These are phyloP conservation scores for Hyla sarda DNA, from an alignment of 2,113 vertebrate genomes.

Conservation along the genomic window DNA sequence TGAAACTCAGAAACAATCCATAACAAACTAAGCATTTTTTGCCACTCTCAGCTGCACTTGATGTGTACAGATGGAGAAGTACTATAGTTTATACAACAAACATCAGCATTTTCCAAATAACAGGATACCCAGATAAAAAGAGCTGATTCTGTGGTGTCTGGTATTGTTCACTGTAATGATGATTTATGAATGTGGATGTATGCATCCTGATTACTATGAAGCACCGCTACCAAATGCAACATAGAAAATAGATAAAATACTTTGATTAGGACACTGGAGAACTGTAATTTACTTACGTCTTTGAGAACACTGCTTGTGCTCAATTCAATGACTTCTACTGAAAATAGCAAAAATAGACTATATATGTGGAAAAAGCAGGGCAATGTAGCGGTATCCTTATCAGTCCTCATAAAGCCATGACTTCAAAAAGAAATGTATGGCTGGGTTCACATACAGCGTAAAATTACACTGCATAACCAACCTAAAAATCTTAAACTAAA, in stretches of 20 bases:
- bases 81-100: constrained; percentile 37
- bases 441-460: no score
- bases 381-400: constrained; percentile 8
- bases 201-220: constrained; percentile 51
- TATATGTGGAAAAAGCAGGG: neutral
- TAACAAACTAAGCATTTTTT: neutral
- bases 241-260: constrained; percentile 58
- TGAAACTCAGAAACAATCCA: neutral
- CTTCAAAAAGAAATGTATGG: neutral
- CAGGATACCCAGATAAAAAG: constrained; percentile 48
- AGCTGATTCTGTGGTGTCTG: constrained; percentile 53
- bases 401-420: neutral
- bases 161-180: constrained; percentile 53
- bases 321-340: constrained; percentile 16
- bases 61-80: constrained; percentile 52
- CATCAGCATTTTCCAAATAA: constrained; percentile 59
- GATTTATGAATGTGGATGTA: constrained; percentile 59
- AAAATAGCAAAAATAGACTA: constrained; percentile 34
- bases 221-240: constrained; percentile 46
- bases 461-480: no score
- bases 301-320: constrained; percentile 38
- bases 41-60: constrained; percentile 47
- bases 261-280: constrained; percentile 55
- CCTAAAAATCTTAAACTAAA: no score
- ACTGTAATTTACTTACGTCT: constrained; percentile 51